These are phyloP conservation scores for Perca schrenkii DNA, from an alignment of 2,113 vertebrate species.

Conservation along the genomic window DNA sequence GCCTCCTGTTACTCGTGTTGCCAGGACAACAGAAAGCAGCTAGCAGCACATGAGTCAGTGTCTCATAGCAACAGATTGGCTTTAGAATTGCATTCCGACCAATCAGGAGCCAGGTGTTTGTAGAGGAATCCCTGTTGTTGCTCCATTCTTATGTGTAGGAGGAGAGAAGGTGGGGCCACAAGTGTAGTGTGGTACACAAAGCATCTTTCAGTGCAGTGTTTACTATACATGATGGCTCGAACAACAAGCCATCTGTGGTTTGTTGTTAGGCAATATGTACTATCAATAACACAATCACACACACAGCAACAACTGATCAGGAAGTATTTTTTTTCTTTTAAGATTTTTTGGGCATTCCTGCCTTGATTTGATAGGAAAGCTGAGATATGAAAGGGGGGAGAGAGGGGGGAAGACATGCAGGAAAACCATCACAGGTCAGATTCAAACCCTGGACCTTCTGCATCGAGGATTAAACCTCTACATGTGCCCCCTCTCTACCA, in stretches of 20 bases:
- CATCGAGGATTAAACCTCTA: no score
- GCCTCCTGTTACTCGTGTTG: conserved; percentile 72
- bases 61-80: conserved; percentile 80
- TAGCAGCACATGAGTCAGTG: conserved; percentile 58
- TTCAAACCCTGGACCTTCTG: no score
- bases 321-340: neutral
- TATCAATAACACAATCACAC: no score
- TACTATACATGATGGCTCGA: neutral
- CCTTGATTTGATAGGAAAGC: no score
- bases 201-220: conserved; percentile 38
- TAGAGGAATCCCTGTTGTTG: conserved; percentile 63
- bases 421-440: no score
- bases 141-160: conserved; percentile 46
- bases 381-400: no score
- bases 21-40: conserved; percentile 80
- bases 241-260: conserved; percentile 17
- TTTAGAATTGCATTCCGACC: conserved; percentile 60
- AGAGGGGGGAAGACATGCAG: no score
- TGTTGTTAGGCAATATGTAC: conserved; percentile 19
- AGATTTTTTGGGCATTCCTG: no score
- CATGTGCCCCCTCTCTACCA: no score
- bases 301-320: neutral
- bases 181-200: conserved; percentile 56
- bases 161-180: conserved; percentile 41
- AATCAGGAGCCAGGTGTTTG: conserved; percentile 60